phyloP scores from a whole-genome alignment of 2,797 vertebrate genomes.

The Falco concolor region DNA sequence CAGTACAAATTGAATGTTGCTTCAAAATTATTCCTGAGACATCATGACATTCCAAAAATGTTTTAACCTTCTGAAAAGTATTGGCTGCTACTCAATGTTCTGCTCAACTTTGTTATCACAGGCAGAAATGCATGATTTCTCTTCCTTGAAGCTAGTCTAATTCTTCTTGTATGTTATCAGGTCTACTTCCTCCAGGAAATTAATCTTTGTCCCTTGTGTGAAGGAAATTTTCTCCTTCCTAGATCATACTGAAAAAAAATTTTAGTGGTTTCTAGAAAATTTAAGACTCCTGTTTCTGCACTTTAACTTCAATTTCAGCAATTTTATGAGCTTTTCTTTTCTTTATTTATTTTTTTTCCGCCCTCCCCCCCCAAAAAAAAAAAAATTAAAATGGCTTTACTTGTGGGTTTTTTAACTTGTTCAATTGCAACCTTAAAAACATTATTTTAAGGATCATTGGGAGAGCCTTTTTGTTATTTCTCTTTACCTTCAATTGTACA shows the following conservation, averaged over 20 bases:
- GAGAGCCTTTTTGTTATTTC: not conserved
- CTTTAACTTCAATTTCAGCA: not conserved
- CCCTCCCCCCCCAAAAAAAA: no score
- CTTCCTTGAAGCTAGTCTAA: not conserved
- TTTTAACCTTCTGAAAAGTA: not conserved
- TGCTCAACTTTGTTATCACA: not conserved
- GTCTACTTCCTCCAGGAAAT: constrained; percentile 1
- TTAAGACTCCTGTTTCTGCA: not conserved
- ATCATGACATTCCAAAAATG: not conserved
- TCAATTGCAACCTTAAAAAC: not conserved
- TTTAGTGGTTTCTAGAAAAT: not conserved
- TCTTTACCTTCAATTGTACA: not conserved
- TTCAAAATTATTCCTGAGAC: not conserved
- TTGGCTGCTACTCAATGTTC: not conserved
- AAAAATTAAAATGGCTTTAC: not conserved
- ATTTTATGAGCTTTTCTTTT: not conserved
- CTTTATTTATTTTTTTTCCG: not conserved
- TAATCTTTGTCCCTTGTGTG: not conserved
- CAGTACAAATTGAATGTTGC: not conserved
- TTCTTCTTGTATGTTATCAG: not conserved
- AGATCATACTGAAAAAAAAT: not conserved
- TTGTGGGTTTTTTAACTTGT: not conserved
- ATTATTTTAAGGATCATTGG: not conserved
- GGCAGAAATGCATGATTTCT: not conserved
- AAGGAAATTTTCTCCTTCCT: not conserved